Conservation (phyloP, 64 coral and sea anemone species). For the Porites australiensis region DNA sequence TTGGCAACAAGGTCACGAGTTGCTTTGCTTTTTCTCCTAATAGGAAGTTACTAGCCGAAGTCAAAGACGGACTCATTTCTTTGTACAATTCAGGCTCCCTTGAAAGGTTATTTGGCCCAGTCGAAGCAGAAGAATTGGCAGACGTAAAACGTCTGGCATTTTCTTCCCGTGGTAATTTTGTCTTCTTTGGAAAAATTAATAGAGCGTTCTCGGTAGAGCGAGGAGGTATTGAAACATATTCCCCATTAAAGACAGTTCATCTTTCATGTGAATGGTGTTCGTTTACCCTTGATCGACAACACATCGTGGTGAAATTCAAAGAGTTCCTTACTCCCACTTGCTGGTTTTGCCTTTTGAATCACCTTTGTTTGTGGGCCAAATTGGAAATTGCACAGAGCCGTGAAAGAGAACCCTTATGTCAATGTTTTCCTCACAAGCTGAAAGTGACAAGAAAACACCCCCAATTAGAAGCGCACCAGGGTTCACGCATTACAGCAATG, state of each 20-base stretch:
- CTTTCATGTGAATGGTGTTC: not conserved
- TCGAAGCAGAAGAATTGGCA: not conserved
- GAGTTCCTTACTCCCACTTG: no score
- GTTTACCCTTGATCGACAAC: not conserved
- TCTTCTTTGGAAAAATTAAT: constrained; percentile 51
- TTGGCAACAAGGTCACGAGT: no score
- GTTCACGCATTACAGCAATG: not conserved
- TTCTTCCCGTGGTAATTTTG: constrained; percentile 27
- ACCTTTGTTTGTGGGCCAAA: not conserved
- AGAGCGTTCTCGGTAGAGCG: constrained; percentile 33
- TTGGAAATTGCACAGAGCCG: no score
- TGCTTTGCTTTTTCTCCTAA: constrained; percentile 35
- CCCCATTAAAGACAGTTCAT: not conserved
- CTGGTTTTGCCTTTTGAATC: not conserved
- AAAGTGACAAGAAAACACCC: not conserved
- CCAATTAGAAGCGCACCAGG: not conserved
- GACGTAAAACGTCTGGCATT: not conserved
- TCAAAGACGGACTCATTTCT: not conserved
- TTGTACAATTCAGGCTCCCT: constrained; percentile 27
- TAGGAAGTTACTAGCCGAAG: not conserved
- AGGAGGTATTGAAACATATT: not conserved
- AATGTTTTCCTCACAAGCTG: not conserved
- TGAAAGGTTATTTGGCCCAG: not conserved
- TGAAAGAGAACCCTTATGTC: not conserved
- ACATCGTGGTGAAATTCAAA: not conserved